These are phyloP conservation scores for Falco peregrinus DNA, from an alignment of 2,797 vertebrate genomes.

Conservation along the genomic window DNA sequence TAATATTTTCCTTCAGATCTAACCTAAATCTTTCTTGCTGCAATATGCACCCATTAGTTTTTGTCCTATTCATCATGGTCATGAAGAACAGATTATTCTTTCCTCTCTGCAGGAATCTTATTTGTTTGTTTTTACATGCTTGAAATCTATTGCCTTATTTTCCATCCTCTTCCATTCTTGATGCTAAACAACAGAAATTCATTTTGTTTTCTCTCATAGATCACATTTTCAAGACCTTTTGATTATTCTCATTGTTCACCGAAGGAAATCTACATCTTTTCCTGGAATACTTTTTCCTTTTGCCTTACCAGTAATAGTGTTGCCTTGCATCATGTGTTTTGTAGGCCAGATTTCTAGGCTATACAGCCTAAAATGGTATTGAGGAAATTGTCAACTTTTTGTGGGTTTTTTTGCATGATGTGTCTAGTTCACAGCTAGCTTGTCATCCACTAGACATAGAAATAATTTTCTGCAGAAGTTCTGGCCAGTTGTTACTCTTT, in stretches of 20 bases:
- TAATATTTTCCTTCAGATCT: slow-evolving; percentile 31
- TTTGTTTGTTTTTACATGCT: slow-evolving; percentile 10
- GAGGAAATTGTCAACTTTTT: background rate
- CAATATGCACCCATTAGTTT: background rate
- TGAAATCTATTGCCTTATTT: slow-evolving; percentile 37
- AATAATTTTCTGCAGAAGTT: background rate
- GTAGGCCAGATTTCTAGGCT: background rate
- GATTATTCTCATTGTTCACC: background rate
- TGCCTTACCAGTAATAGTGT: background rate
- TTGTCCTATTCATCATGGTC: slow-evolving; percentile 13
- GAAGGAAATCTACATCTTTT: background rate
- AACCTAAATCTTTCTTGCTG: slow-evolving; percentile 43
- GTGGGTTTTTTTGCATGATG: background rate
- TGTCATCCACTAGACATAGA: background rate
- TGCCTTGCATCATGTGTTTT: background rate
- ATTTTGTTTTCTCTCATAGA: background rate
- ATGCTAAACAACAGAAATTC: background rate
- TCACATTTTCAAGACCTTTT: slow-evolving; percentile 8
- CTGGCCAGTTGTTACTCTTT: background rate
- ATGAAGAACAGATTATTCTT: slow-evolving; percentile 23
- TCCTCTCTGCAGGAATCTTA: background rate
- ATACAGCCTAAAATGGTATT: background rate
- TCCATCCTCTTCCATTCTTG: background rate
- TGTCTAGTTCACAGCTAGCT: background rate
- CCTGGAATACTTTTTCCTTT: background rate